A percentile compares a stretch with the other conserved stretches of the same genome.
These are phyloP conservation scores for Volucella inanis DNA, from an alignment of 2,888 invertebrate genomes.

Conservation along the genomic window DNA sequence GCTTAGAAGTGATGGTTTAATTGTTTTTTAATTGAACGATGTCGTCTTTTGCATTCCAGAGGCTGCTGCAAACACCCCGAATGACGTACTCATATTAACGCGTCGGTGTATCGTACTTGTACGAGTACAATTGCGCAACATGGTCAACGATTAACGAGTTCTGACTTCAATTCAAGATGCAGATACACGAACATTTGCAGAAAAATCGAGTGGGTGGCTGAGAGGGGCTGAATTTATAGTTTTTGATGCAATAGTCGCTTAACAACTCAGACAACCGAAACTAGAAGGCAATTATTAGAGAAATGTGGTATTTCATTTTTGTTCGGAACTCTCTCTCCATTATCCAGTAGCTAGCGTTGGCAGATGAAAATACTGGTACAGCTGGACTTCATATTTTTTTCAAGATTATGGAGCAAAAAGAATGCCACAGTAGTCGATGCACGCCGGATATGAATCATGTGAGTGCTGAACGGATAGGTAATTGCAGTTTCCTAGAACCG, in stretches of 20 bases:
- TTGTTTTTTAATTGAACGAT: conserved; percentile 50
- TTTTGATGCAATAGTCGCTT: conserved; percentile 5
- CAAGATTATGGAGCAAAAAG: conserved; percentile 19
- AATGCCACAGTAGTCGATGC: conserved; percentile 34
- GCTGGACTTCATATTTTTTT: not conserved
- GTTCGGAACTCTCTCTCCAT: not conserved
- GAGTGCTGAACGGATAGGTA: not conserved
- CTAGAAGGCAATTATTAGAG: not conserved
- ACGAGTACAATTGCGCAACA: conserved; percentile 17
- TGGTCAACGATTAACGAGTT: conserved; percentile 8
- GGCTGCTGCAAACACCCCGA: not conserved
- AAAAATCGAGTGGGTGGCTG: not conserved
- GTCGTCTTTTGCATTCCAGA: conserved; percentile 4
- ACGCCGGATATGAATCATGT: conserved; percentile 57
- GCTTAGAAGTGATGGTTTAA: conserved; percentile 39
- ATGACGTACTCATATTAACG: too few species aligned
- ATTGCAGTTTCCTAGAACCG: conserved; percentile 37
- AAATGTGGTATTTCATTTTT: not conserved
- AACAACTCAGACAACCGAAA: conserved; percentile 6
- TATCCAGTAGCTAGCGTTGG: not conserved
- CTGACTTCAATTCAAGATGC: not conserved
- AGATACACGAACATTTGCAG: too few species aligned
- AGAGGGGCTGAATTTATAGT: not conserved
- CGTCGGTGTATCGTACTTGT: too few species aligned
- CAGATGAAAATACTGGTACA: not conserved